Conservation (phyloP, 1,140 invertebrate genomes). For the Colletes latitarsis region DNA sequence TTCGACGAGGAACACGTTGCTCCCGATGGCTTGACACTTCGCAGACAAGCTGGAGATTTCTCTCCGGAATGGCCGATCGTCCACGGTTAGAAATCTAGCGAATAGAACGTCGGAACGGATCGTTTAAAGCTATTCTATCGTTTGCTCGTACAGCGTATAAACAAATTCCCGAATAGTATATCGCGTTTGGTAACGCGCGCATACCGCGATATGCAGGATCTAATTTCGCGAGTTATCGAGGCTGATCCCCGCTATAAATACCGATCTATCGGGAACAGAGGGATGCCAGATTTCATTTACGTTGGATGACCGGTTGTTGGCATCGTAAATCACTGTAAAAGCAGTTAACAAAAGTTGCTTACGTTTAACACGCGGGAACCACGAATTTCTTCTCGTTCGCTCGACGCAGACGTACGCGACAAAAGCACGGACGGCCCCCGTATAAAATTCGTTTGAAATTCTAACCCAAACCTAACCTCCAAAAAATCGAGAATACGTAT, state of each 20-base stretch:
- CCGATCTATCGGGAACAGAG: slow-evolving; percentile 63
- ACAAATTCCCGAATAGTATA: too few species aligned
- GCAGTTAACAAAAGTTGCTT: slow-evolving; percentile 26
- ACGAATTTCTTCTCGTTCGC: too few species aligned
- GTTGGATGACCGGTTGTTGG: slow-evolving; percentile 51
- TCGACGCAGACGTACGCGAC: neutral
- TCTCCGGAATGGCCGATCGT: neutral
- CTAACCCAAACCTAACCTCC: neutral
- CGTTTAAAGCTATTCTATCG: too few species aligned
- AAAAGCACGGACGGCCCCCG: neutral
- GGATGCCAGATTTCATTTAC: slow-evolving; percentile 64
- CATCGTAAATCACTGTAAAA: slow-evolving; percentile 38
- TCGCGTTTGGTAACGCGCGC: too few species aligned
- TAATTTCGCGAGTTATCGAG: neutral
- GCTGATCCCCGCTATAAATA: slow-evolving; percentile 72
- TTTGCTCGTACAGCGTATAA: too few species aligned
- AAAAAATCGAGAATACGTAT: neutral
- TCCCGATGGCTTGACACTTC: slow-evolving; percentile 30
- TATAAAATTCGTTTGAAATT: neutral
- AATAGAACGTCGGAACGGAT: neutral
- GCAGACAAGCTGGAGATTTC: slow-evolving; percentile 39
- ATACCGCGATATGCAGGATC: too few species aligned
- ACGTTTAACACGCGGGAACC: neutral
- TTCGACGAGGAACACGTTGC: slow-evolving; percentile 50
- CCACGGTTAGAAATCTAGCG: neutral